phyloP scores from a whole-genome alignment of 2,113 vertebrate genomes.

The Phocoena sinus region DNA sequence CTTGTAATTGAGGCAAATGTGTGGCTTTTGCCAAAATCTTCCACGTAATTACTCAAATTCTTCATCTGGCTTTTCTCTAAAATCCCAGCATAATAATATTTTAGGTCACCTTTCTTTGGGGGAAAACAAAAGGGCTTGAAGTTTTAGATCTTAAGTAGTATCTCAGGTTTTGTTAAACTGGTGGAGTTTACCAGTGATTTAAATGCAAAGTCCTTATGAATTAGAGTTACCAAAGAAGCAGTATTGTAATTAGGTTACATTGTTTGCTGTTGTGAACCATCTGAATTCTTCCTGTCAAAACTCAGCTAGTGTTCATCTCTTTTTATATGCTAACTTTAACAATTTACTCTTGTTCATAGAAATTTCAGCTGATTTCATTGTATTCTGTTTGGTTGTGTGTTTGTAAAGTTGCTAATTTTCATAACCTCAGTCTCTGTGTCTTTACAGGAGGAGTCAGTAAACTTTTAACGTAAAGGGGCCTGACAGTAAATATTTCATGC shows the following conservation, averaged over 20 bases:
- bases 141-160: not conserved
- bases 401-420: not conserved
- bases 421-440: not conserved
- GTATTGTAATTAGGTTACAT: not conserved
- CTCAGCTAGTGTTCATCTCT: not conserved
- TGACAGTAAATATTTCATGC: not conserved
- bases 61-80: conserved; percentile 18
- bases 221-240: conserved; percentile 17
- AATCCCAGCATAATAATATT: not conserved
- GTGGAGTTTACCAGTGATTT: not conserved
- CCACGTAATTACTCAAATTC: conserved; percentile 29
- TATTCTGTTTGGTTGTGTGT: not conserved
- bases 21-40: conserved; percentile 19
- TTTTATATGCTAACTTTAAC: not conserved
- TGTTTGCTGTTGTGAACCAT: not conserved
- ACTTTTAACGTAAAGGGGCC: not conserved
- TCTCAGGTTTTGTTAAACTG: not conserved
- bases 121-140: not conserved
- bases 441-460: not conserved
- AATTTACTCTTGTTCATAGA: not conserved
- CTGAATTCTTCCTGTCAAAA: not conserved
- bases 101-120: not conserved
- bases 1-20: conserved; percentile 41
- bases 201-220: not conserved
- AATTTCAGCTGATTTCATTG: not conserved